Evolutionary conservation across 2,888 invertebrate genomes (phyloP).

Genomic region (Priocnemis perturbator): DNA sequence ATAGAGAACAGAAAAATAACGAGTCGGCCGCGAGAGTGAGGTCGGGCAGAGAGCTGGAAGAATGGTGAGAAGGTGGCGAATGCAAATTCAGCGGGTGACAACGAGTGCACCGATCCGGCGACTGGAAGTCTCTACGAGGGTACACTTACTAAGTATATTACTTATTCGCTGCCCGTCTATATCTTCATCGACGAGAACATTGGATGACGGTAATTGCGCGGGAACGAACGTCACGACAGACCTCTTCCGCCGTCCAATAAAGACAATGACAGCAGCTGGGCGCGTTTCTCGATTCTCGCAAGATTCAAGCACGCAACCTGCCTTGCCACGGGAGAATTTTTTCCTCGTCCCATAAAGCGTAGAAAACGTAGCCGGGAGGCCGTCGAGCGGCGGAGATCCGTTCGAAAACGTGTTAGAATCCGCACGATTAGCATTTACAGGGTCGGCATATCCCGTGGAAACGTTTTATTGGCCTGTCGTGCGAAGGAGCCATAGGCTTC

Average conservation of each 20-base stretch:
- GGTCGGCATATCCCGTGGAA: slow-evolving; percentile 61
- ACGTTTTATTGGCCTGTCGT: slow-evolving; percentile 73
- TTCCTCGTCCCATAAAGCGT: slow-evolving; percentile 29
- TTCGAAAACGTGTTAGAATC: slow-evolving; percentile 63
- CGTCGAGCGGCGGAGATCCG: slow-evolving; percentile 55
- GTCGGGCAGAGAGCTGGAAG: too few species aligned
- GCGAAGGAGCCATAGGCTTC: slow-evolving; percentile 69
- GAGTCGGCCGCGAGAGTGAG: too few species aligned
- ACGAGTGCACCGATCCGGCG: too few species aligned
- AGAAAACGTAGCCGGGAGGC: slow-evolving; percentile 59
- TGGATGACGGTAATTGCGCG: too few species aligned
- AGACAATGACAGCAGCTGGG: slow-evolving; percentile 25
- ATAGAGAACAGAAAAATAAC: too few species aligned
- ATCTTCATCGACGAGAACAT: too few species aligned
- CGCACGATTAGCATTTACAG: slow-evolving; percentile 71
- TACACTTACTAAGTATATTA: too few species aligned
- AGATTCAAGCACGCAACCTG: neutral
- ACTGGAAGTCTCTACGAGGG: too few species aligned
- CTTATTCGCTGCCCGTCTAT: too few species aligned
- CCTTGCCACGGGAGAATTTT: slow-evolving; percentile 22
- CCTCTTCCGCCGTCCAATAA: too few species aligned
- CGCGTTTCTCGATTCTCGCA: slow-evolving; percentile 14
- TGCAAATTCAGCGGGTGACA: too few species aligned
- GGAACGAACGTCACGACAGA: neutral
- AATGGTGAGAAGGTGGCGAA: too few species aligned